A percentile compares a stretch with the other conserved stretches of the same genome.
phyloP scores from a whole-genome alignment of 1,140 invertebrate species.

The Hyles vespertilio region DNA sequence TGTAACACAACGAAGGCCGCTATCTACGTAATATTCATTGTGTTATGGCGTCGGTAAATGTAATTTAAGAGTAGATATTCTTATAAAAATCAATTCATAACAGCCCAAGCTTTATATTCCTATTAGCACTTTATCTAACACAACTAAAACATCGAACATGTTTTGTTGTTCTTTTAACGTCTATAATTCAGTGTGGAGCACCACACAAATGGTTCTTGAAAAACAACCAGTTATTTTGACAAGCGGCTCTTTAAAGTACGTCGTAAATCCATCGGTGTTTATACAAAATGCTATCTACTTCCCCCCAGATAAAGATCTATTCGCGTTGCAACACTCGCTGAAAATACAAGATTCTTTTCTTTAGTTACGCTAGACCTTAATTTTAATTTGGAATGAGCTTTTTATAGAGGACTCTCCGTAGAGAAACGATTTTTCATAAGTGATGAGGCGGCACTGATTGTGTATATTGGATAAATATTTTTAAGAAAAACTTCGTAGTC shows the following conservation, averaged over 20 bases:
- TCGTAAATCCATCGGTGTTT: slow-evolving; percentile 35
- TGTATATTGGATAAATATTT: slow-evolving; percentile 70
- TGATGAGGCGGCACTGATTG: slow-evolving; percentile 71
- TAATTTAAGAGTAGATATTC: slow-evolving; percentile 9
- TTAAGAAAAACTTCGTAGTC: slow-evolving; percentile 59
- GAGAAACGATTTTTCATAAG: slow-evolving; percentile 73
- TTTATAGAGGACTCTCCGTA: slow-evolving; percentile 67
- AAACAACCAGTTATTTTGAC: slow-evolving; percentile 73
- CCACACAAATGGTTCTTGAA: slow-evolving; percentile 69
- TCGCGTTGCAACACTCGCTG: slow-evolving; percentile 17
- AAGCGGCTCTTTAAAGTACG: slow-evolving; percentile 43
- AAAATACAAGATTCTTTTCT: slow-evolving; percentile 59
- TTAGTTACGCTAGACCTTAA: slow-evolving; percentile 72
- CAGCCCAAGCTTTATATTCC: slow-evolving; percentile 26
- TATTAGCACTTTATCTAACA: slow-evolving; percentile 57
- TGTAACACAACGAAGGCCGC: not conserved
- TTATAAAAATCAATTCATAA: slow-evolving; percentile 11
- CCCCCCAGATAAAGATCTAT: slow-evolving; percentile 27
- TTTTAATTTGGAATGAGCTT: slow-evolving; percentile 74
- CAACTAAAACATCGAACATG: slow-evolving; percentile 57
- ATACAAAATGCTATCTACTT: slow-evolving; percentile 27
- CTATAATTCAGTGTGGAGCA: slow-evolving; percentile 61
- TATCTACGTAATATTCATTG: slow-evolving; percentile 6
- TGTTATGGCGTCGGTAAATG: not conserved
- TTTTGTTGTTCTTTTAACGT: slow-evolving; percentile 65